Conservation (phyloP, 2,888 invertebrate genomes). For the Diarsia brunnea region DNA sequence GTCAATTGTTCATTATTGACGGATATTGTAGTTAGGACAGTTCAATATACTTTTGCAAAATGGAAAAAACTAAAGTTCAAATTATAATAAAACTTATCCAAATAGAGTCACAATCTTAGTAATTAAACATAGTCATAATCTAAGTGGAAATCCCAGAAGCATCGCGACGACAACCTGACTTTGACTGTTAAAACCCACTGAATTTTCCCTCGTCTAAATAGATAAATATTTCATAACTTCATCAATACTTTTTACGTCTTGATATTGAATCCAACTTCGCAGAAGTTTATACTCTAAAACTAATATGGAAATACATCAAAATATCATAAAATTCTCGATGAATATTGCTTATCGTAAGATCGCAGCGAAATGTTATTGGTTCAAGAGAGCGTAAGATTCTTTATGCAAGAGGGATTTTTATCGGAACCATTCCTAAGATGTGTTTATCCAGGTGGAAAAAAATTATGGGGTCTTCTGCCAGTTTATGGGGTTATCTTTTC, state of each 20-base stretch:
- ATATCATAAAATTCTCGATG: conserved; percentile 50
- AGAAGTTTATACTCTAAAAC: conserved; percentile 17
- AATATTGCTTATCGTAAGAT: conserved; percentile 54
- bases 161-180: neutral
- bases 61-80: neutral
- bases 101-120: too few relatives aligned
- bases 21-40: neutral
- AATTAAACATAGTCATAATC: neutral
- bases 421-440: conserved; percentile 58
- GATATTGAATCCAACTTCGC: neutral
- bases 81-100: neutral
- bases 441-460: conserved; percentile 64
- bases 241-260: neutral
- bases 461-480: conserved; percentile 54
- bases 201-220: neutral
- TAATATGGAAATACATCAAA: conserved; percentile 47
- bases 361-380: conserved; percentile 52
- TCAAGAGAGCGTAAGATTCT: conserved; percentile 64
- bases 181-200: neutral
- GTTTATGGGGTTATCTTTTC: conserved; percentile 51
- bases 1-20: neutral
- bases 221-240: neutral
- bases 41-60: neutral
- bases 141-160: neutral
- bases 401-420: conserved; percentile 59